These are phyloP conservation scores for Carcinoscorpius rotundicauda DNA, from an alignment of 1,140 invertebrate species.

Conservation along the genomic window DNA sequence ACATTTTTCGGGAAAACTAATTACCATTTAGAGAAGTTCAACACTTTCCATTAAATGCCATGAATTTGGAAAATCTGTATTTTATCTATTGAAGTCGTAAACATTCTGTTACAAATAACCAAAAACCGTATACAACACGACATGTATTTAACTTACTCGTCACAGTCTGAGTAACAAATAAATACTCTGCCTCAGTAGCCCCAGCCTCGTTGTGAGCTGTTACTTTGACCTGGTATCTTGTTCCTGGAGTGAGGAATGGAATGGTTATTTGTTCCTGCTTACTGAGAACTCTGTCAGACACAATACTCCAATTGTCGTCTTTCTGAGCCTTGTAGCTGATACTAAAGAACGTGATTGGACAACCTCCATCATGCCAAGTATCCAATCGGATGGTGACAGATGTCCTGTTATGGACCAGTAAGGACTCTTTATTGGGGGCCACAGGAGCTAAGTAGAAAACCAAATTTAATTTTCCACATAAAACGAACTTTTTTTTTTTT, in stretches of 20 bases:
- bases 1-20: too few species aligned
- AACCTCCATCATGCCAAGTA: conserved; percentile 42
- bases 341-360: conserved; percentile 41
- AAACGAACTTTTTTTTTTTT: neutral
- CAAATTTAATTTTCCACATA: neutral
- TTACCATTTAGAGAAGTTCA: too few species aligned
- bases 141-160: too few species aligned
- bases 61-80: too few species aligned
- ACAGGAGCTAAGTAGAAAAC: conserved; percentile 22
- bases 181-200: conserved; percentile 28
- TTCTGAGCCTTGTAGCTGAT: conserved; percentile 33
- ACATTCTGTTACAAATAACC: too few species aligned
- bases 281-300: conserved; percentile 16
- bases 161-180: too few species aligned
- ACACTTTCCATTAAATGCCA: too few species aligned
- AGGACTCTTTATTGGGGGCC: conserved; percentile 23
- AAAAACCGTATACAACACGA: too few species aligned
- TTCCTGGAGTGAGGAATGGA: conserved; percentile 25
- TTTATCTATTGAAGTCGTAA: too few species aligned
- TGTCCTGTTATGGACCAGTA: conserved; percentile 32
- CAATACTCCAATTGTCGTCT: conserved; percentile 25
- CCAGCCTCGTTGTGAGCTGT: conserved; percentile 38
- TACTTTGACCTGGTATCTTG: conserved; percentile 35
- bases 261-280: conserved; percentile 7
- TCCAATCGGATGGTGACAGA: conserved; percentile 37